Base-by-base conservation (phyloP, 1,140 invertebrate species). In the Cotesia vestalis region DNA sequence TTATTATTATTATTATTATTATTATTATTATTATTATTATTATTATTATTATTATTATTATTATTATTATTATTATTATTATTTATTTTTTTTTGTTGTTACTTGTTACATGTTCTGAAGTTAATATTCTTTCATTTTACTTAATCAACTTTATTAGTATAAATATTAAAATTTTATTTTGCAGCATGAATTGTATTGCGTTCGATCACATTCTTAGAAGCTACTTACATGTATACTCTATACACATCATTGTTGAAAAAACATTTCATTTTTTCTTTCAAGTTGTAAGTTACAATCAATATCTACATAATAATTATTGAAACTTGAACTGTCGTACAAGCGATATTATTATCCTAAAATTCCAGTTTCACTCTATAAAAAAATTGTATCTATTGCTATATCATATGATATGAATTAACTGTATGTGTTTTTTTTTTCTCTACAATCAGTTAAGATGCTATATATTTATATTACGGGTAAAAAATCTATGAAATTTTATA, bases 361-460 rank as follows among this genome's bases (percentile, higher is more conserved):
- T 63, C 63, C 8, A 62, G 53, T 35, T 14, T 46, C 8, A 14
- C 34, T 17, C n/a, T 51, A 17, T 9, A n/a, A 11, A 2, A 51
- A 57, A 51, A 59, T 67, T 51, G 20, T 27, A 53, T 27, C 46
- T 70, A 66, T 72, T 69, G 64, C 63, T 69, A 70, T 69, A 60
- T 68, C 36, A 68, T 61, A 63, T 85, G 84, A 86, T 86, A 86
- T 86, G 82, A 83, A 80, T 78, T 83, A 82, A 83, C 78, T 82
- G 84, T 80, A 75, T 76, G 66, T 72, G 69, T 62, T 72, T 76
- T 72, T 76, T 46, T 40, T 61, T 73, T 55, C 69, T 46, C 6
- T 46, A 9, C 66, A 72, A 70, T 73, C 69, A 73, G 46, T 59
- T 63, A 66, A 52, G 14, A 55, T 72, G 9, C 55, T 59, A 12